Conservation (phyloP, 2,113 vertebrate genomes). For the Megaptera novaeangliae region DNA sequence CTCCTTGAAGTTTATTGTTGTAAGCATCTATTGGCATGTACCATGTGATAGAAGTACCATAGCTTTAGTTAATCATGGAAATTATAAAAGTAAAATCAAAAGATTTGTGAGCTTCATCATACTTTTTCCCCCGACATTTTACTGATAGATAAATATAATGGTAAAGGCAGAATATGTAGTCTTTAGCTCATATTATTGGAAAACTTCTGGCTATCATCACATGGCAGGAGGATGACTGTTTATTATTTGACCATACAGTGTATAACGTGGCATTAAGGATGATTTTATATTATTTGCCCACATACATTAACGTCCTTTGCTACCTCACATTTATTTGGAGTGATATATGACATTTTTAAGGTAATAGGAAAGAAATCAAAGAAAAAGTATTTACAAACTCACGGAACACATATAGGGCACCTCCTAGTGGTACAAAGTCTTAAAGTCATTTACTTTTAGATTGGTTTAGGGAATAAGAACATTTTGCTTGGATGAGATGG, state of each 20-base stretch:
- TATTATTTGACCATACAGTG: neutral
- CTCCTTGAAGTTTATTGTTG: neutral
- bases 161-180: neutral
- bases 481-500: neutral
- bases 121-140: neutral
- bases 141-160: neutral
- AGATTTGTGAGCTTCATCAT: neutral
- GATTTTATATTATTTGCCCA: neutral
- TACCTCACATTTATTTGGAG: neutral
- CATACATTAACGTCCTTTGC: neutral
- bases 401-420: neutral
- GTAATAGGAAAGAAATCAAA: conserved; percentile 4
- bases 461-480: neutral
- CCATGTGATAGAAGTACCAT: neutral
- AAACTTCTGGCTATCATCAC: neutral
- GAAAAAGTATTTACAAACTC: neutral
- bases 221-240: neutral
- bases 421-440: neutral
- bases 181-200: neutral
- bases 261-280: neutral
- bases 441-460: neutral
- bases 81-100: neutral
- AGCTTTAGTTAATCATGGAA: neutral
- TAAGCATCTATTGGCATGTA: neutral
- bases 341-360: neutral